These are phyloP conservation scores for Sturmia bella DNA, from an alignment of 2,888 invertebrate genomes.

Conservation along the genomic window DNA sequence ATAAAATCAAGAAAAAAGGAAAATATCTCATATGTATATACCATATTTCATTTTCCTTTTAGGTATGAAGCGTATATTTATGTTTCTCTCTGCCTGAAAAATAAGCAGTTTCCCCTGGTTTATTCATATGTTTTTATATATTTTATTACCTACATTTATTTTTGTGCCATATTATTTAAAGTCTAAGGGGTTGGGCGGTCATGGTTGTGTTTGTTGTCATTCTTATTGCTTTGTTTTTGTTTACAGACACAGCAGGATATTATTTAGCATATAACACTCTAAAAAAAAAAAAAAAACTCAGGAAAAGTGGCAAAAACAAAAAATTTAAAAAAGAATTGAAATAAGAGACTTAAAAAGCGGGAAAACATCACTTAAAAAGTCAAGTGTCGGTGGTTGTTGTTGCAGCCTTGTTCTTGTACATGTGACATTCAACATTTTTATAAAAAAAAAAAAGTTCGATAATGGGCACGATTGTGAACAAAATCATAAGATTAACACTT, in stretches of 20 bases:
- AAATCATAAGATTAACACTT: conserved; percentile 63
- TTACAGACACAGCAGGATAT: conserved; percentile 63
- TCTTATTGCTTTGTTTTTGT: conserved; percentile 40
- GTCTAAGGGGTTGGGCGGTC: conserved; percentile 45
- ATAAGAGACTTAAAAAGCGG: conserved; percentile 70
- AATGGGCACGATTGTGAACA: conserved; percentile 8
- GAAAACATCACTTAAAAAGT: conserved; percentile 77
- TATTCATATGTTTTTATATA: neutral
- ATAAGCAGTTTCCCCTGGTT: too few relatives aligned
- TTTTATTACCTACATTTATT: conserved; percentile 5
- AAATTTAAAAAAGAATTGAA: conserved; percentile 21
- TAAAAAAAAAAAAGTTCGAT: conserved; percentile 28
- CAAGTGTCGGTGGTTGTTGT: conserved; percentile 74
- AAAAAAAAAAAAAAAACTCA: conserved; percentile 27
- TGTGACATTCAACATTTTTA: conserved; percentile 28
- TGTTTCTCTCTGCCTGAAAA: too few relatives aligned
- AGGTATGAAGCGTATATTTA: too few relatives aligned
- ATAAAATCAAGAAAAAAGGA: too few relatives aligned
- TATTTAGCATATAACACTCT: conserved; percentile 68
- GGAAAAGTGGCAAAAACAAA: conserved; percentile 48
- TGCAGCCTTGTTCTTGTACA: conserved; percentile 26
- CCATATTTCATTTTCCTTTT: too few relatives aligned
- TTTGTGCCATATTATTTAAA: conserved; percentile 18
- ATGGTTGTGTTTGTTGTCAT: conserved; percentile 37
- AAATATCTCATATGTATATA: too few relatives aligned